A percentile compares a stretch with the other conserved stretches of the same genome.
Evolutionary conservation across 2,113 vertebrate species (phyloP).

Genomic region (Malurus melanocephalus): DNA sequence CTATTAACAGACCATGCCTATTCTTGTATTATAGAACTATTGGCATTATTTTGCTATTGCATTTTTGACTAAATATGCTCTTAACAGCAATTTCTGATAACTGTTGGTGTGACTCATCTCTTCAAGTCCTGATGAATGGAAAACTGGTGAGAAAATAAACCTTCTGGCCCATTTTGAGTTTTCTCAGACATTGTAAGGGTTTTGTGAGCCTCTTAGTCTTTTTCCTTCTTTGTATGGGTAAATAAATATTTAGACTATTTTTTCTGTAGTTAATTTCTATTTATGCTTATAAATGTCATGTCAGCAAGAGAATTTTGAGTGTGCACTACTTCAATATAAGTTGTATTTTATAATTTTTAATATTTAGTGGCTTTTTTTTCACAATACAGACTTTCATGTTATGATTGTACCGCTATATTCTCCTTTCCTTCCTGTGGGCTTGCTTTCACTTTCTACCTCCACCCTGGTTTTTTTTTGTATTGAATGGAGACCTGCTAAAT

Average conservation of each 20-base stretch:
- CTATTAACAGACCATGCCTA: background rate
- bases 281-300: background rate
- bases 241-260: background rate
- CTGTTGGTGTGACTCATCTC: background rate
- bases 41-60: background rate
- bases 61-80: background rate
- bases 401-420: background rate
- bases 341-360: background rate
- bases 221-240: background rate
- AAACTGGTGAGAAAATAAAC: background rate
- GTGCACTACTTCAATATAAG: background rate
- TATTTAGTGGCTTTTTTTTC: background rate
- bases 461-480: accelerated
- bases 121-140: background rate
- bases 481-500: background rate
- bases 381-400: background rate
- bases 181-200: background rate
- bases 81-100: background rate
- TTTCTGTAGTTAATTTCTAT: background rate
- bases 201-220: background rate
- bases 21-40: background rate
- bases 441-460: background rate
- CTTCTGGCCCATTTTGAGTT: background rate
- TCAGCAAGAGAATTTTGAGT: background rate
- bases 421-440: background rate